Evolutionary conservation across 1,140 invertebrate species (phyloP), one percentile per base, ranked within the genome.

Genomic region (Semibalanus balanoides): DNA sequence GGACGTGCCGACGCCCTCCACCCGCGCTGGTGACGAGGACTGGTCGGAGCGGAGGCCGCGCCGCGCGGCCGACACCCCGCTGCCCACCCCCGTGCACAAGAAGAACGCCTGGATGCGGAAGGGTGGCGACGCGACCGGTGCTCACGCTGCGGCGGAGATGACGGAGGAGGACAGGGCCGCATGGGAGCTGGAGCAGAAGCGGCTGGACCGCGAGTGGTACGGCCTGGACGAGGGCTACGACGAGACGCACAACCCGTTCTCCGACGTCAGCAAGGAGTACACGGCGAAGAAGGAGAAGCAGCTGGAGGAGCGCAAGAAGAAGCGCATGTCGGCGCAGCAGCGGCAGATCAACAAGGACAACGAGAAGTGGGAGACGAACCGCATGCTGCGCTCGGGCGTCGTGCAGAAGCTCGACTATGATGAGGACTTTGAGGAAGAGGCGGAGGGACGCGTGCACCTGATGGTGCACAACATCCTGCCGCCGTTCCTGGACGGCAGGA

Each of bases 381-480:
- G 97, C 78, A 97, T 99, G 93, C 86, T 99, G 19, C 96, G 95
- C 3, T 97, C 94, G 76, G 96, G 95, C 75, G 96, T 98, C 22
- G 95, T 98, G 0, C 91, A 91, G 80, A 92, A 92, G 69, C 88
- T 96, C 1, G 93, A 93, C 79, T 89, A 93, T 74, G 96, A 95
- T 82, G 93, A 97, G 79, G 94, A 98, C 83, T 92, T 95, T 82
- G 95, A 99, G 81, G 93, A 92, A 80, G 89, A 87, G 81, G 95
- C 96, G 85, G 96, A 94, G 40, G 93, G 93, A 75, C 83, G 96
- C 77, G 96, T 99, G 0, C 96, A 99, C 87, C 84, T 99, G 14
- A 85, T 99, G 27, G 97, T 99, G 0, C 96, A 99, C 82, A 99
- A 99, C 83, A 96, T 99, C 75, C 94, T 99, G 7, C 98, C 98